Base-by-base conservation (phyloP, 2,888 invertebrate genomes). In the Pristionchus exspectatus region DNA sequence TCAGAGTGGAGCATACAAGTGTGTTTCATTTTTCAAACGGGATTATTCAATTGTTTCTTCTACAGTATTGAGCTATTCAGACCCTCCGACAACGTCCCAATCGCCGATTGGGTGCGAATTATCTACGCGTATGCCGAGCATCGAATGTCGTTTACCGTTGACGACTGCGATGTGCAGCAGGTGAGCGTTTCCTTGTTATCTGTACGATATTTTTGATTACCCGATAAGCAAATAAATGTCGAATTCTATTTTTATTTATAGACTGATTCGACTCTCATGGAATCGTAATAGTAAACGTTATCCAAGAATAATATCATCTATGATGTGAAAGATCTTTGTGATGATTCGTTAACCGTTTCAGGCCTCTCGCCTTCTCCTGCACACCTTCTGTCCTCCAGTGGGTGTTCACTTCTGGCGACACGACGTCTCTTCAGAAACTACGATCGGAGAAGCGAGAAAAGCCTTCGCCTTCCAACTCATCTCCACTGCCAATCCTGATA, bases 31-130 rank as follows among this genome's bases (percentile, higher is more conserved):
- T n/a, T n/a, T n/a, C n/a, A n/a, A n/a, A n/a, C n/a, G n/a, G n/a
- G n/a, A n/a, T 74, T 33, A 66, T 21, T 33, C 30, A 33, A n/a
- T 14, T 27, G n/a, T 5, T 30, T 33, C 16, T 33, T 44, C n/a
- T n/a, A n/a, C n/a, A n/a, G n/a, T n/a, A n/a, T n/a, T n/a, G n/a
- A n/a, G 18, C 50, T 5, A 21, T 81, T 33, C 33, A 89, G 81
- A 50, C 63, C 81, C 5, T 44, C 50, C 16, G 89, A 89, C 12
- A 16, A 9, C 30, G 86, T 91, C 9, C 90, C 90, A 0, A 63
- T 92, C n/a, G 87, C 89, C 30, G 92, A 92, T 72, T 92, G 92
- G 92, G 88, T 91, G 4, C 90, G 91, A 24, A 59, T 91, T 24
- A 83, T 85, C 18, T 90, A 89, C 59, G 89, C 91, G 24, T 92